phyloP scores from a whole-genome alignment of 2,888 invertebrate species.

The Agonum fuliginosum region DNA sequence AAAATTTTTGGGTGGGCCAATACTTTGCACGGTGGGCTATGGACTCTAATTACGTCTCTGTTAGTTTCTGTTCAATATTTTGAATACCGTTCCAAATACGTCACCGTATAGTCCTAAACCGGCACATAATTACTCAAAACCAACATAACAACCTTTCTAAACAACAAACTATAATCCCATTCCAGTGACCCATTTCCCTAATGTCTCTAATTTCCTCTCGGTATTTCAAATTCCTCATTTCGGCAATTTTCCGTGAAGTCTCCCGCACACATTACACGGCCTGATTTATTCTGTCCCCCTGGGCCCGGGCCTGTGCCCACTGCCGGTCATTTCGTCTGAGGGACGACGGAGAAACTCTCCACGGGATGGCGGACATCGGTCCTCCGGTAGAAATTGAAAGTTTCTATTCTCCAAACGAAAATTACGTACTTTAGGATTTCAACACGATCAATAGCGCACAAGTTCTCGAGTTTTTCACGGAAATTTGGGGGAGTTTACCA shows the following conservation, averaged over 20 bases:
- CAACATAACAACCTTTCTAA: no score
- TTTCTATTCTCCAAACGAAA: constrained; percentile 51
- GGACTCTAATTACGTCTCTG: no score
- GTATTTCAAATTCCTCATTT: no score
- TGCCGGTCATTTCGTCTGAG: not conserved
- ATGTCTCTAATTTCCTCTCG: not conserved
- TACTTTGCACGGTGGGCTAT: no score
- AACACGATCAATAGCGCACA: constrained; percentile 46
- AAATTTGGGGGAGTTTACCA: no score
- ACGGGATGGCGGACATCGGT: constrained; percentile 4
- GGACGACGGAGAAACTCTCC: constrained; percentile 11
- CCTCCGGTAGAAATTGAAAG: constrained; percentile 51
- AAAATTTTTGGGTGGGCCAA: no score
- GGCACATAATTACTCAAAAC: no score
- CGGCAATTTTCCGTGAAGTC: not conserved
- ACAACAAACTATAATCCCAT: no score
- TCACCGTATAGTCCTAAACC: no score
- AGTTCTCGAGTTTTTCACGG: not conserved
- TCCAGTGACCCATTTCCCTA: constrained; percentile 11
- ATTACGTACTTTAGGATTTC: constrained; percentile 57
- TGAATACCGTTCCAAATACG: no score
- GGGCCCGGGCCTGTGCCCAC: not conserved
- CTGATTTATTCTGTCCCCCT: not conserved
- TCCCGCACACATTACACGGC: not conserved
- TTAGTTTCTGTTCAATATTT: no score